Base-by-base conservation (phyloP, 2,113 vertebrate species). In the Okapia johnstoni region DNA sequence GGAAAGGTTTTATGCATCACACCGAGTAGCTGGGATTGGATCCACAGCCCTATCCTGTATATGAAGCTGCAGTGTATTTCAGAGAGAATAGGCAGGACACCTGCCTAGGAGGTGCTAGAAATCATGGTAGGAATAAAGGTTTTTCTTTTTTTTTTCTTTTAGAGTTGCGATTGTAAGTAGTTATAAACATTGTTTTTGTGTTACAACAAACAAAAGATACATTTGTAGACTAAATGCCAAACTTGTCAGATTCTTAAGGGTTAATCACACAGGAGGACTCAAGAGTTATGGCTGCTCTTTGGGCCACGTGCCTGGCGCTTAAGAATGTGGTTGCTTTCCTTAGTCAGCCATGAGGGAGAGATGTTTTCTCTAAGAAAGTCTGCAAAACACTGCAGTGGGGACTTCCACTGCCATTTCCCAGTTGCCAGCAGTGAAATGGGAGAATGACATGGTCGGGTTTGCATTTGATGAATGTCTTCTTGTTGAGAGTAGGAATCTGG, bases 281-380 rank as follows among this genome's bases (percentile, higher is more conserved):
- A 17, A 28, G 57, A 23, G 2, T 80, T 16, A 6, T 57, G 17
- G 14, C 26, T 80, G 12, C 46, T 36, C 6, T 36, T 54, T 46
- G 21, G 43, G 26, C 52, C n/a, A 0, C 3, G 19, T 52, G 43
- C 55, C 54, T 54, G 33, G 2, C 7, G 1, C 2, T 3, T 57
- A 48, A 77, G 12, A 36, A 4, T 73, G 23, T 30, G 8, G 40
- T 43, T 48, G 21, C 30, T 89, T 2, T 60, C 26, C 23, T 92
- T 57, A 66, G 52, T 13, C 21, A 73, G 40, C 6, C 16, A 10
- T 83, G 50, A 79, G 33, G 55, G 54, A 85, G 25, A 30, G 25
- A 25, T 17, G 33, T 36, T 93, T 55, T 77, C 17, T 80, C 28
- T 70, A n/a, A 54, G 81, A 63, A 81, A 50, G 12, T 50, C 52